Base-by-base conservation (phyloP, 35 echinoderm and acorn worm genomes). In the Stichopus chloronotus region DNA sequence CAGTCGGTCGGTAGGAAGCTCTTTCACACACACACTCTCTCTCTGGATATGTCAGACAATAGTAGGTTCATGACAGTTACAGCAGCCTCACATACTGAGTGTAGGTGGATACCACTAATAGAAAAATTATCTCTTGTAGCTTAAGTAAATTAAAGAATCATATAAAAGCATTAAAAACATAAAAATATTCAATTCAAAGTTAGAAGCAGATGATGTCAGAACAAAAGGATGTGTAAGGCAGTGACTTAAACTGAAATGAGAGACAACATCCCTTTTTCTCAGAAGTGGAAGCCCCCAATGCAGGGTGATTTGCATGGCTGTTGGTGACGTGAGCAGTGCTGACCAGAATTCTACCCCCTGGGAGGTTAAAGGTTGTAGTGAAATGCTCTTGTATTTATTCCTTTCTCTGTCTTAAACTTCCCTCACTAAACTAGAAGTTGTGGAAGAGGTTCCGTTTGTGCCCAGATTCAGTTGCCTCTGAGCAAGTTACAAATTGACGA, bases 371-470 rank as follows among this genome's bases (percentile, higher is more conserved):
- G 82, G 82, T 85, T 85, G 23, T 85, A 58, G 13, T 22, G 82
- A 85, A 85, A 85, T 85, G 82, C 82, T 85, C 82, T n/a, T 85
- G 82, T 85, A 85, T 85, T 85, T 85, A 85, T 85, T 85, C 82
- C 82, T 58, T 85, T 85, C 82, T 85, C 82, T 85, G 82, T 85
- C 82, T 85, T 85, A 59, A 85, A 85, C 55, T 85, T 85, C 82
- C 82, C 82, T 85, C 82, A 85, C 82, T 58, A 85, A 85, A 85
- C 82, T 85, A 85, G 55, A 23, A 85, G 82, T 85, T 85, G 55
- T 85, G 54, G 82, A 85, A 85, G 82, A 58, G 17, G 78, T 81
- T 81, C 78, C 78, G 25, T 55, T 81, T 81, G 78, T 81, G 78
- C 56, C 56, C 55, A 58, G 55, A 58, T 85, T 85, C 82, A 58